Evolutionary conservation across 2,113 vertebrate species (phyloP).

Genomic region (Nibea coibor): DNA sequence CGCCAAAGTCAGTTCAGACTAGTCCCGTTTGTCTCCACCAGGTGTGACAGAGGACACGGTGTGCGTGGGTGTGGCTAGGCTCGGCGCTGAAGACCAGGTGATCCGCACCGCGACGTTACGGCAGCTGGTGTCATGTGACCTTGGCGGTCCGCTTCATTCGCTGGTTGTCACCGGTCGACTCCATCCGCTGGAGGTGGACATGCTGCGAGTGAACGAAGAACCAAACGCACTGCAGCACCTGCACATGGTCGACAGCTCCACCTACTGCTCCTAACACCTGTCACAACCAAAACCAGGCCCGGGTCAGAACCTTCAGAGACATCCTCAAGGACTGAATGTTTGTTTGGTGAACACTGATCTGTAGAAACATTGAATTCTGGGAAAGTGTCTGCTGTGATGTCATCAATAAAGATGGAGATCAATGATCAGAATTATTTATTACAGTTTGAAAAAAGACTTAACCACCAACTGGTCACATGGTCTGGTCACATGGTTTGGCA

Average conservation of each 20-base stretch:
- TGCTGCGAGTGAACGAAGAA: constrained; percentile 89
- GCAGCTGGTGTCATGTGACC: constrained; percentile 88
- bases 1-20: not conserved
- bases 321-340: not conserved
- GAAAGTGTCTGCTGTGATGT: not conserved
- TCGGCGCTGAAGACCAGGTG: constrained; percentile 90
- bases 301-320: not conserved
- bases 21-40: constrained; percentile 28
- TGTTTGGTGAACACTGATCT: too few relatives aligned
- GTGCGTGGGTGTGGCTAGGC: constrained; percentile 87
- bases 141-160: constrained; percentile 92
- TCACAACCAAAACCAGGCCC: too few relatives aligned
- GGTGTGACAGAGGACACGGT: constrained; percentile 80
- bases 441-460: constrained; percentile 65
- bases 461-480: constrained; percentile 49
- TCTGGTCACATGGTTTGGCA: constrained; percentile 73
- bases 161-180: constrained; percentile 89
- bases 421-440: constrained; percentile 75
- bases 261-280: constrained; percentile 74
- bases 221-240: constrained; percentile 73
- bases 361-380: too few relatives aligned
- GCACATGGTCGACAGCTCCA: constrained; percentile 78
- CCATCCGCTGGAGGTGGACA: constrained; percentile 95
- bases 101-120: constrained; percentile 85
- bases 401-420: constrained; percentile 37